A percentile compares a stretch with the other conserved stretches of the same genome.
Evolutionary conservation across 2,113 vertebrate genomes (phyloP).

Genomic region (Laticauda colubrina): DNA sequence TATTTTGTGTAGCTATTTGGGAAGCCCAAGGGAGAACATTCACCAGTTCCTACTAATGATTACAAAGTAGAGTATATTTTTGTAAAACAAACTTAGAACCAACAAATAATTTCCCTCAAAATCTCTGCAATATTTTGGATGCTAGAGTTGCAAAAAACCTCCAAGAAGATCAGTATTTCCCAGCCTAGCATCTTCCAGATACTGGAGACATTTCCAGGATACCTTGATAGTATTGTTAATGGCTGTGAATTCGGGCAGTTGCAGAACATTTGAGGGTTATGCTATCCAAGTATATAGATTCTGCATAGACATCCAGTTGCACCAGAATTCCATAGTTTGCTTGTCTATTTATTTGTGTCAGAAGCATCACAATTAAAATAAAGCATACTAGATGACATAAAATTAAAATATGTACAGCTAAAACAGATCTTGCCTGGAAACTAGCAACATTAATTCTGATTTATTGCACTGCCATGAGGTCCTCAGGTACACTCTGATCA

Average conservation of each 20-base stretch:
- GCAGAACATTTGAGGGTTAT: neutral
- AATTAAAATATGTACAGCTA: neutral
- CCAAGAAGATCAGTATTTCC: neutral
- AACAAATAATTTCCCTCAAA: neutral
- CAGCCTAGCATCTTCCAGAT: neutral
- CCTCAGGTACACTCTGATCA: neutral
- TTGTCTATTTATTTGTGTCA: neutral
- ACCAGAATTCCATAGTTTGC: neutral
- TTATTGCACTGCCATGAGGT: neutral
- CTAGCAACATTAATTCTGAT: neutral
- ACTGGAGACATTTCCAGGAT: neutral
- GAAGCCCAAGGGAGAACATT: neutral
- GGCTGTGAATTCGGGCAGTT: neutral
- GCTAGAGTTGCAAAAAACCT: neutral
- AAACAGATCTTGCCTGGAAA: neutral
- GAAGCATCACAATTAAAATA: neutral
- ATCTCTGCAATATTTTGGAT: neutral
- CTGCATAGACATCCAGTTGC: neutral
- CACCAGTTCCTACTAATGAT: neutral
- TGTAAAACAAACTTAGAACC: neutral
- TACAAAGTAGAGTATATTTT: neutral
- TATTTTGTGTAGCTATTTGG: conserved; percentile 3
- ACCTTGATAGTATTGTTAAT: neutral
- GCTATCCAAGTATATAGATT: neutral
- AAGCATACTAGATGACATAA: neutral